Base-by-base conservation (phyloP, 2,113 vertebrate genomes). In the Triplophysa tibetana region DNA sequence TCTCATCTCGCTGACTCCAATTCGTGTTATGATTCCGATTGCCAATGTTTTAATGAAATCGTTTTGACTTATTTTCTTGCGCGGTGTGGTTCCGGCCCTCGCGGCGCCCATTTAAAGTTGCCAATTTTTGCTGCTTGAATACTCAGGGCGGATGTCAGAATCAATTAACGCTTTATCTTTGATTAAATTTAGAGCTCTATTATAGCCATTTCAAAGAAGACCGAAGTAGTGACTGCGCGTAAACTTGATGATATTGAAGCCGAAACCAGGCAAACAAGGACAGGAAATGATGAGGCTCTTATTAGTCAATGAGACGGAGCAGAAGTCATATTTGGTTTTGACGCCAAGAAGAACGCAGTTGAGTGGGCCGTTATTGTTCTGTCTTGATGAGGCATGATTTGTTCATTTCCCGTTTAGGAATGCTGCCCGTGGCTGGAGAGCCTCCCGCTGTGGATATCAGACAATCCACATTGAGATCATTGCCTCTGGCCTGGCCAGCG, bases 381-480 rank as follows among this genome's bases (percentile, higher is more conserved):
- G 68, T 82, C 43, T 64, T 58, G 48, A 62, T 77, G 66, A 65
- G 62, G 29, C 41, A 75, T 75, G 54, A 68, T 76, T 61, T 61
- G 33, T 70, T 70, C 33, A 38, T 72, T 29, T 72, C 48, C 68
- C 21, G 23, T 38, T 60, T 48, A 72, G 68, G 58, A 64, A 16
- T 50, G 45, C 16, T 72, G 68, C 68, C 78, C 8, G 0, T 63
- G 78, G 68, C 78, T 52, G 43, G 5, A 72, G 41, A 63, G 60
- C 7, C 48, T 48, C 24, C n/a, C 58, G 41, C 48, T 72, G 69
- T 33, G 68, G 4, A 16, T 70, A 26, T 79, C 24, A 38, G 43
- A 50, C 77, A 63, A 63, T 79, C 26, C 19, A 24, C 5, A 7
- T 61, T 45, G 61, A 78, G 81, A 68, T 78, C 81, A 73, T 64